A percentile compares a stretch with the other conserved stretches of the same genome.
Conservation (phyloP, 2,888 invertebrate genomes). For the Dysmachus trigonus region DNA sequence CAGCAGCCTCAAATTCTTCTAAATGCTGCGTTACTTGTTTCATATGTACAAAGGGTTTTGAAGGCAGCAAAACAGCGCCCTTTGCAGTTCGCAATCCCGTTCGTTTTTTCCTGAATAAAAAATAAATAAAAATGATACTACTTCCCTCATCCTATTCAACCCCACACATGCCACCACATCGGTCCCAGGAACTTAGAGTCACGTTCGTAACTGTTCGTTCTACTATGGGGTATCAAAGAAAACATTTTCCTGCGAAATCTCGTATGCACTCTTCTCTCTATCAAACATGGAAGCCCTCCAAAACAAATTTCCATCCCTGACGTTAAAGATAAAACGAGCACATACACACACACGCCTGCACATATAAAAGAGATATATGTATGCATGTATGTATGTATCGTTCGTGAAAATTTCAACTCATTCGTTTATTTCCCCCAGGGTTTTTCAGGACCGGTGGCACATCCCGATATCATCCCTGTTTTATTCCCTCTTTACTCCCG, state of each 20-base stretch:
- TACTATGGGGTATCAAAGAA: slow-evolving; percentile 27
- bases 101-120: not conserved
- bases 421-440: slow-evolving; percentile 41
- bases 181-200: slow-evolving; percentile 15
- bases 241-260: slow-evolving; percentile 31
- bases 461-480: not conserved
- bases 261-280: slow-evolving; percentile 24
- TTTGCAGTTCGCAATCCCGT: not conserved
- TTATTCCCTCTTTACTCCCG: not conserved
- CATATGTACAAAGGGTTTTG: slow-evolving; percentile 11
- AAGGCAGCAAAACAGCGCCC: not conserved
- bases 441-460: slow-evolving; percentile 14
- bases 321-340: not conserved
- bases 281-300: slow-evolving; percentile 12
- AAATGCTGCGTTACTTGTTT: slow-evolving; percentile 15
- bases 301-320: slow-evolving; percentile 33
- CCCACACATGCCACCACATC: not conserved
- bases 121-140: no score
- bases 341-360: not conserved
- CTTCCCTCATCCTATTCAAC: not conserved
- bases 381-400: not conserved
- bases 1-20: not conserved
- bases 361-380: not conserved
- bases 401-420: slow-evolving; percentile 31
- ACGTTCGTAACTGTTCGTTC: slow-evolving; percentile 16